Evolutionary conservation across 1,140 invertebrate species (phyloP), one percentile per base, ranked within the genome.

Genomic region (Drosophila orena): DNA sequence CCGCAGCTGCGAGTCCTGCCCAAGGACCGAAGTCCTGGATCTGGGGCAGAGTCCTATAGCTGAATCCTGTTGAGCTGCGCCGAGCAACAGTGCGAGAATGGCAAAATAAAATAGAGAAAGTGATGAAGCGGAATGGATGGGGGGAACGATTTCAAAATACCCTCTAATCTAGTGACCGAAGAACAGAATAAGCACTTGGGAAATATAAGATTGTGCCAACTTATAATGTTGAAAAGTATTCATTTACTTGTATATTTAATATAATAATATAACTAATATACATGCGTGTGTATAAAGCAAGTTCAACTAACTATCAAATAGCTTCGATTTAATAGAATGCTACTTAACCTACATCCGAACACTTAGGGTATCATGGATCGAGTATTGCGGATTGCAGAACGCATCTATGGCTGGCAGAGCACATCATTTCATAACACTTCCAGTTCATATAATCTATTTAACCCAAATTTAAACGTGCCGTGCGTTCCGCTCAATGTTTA

Each of bases 371-470:
- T 64, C 61, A 2, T 22, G 1, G 24, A 30, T 10, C 12, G 58
- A 69, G 42, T 38, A 4, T 3, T 8, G 15, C 38, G 34, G 15
- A 64, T 60, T 20, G 65, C 34, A 37, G 46, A 65, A 27, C 60
- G 24, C 66, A 70, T 69, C 50, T 14, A 57, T 24, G 62, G 47
- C 65, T 44, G 65, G 61, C 79, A 35, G 76, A 83, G 79, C 83
- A 83, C 83, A 88, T 88, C 75, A 88, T 89, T 88, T 88, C 83
- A 79, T 88, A 88, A 88, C 84, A 88, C 84, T 88, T 88, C 84
- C 79, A 88, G 79, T 84, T 88, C 84, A 89, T 89, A 83, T 83
- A 89, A 89, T 88, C 79, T 84, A 83, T 89, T 89, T 84, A 88
- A 89, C 84, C 79, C 84, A 89, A 88, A 86, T 86, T 86, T 86